Base-by-base conservation (phyloP, 1,140 invertebrate genomes). In the Hycleus cichorii region DNA sequence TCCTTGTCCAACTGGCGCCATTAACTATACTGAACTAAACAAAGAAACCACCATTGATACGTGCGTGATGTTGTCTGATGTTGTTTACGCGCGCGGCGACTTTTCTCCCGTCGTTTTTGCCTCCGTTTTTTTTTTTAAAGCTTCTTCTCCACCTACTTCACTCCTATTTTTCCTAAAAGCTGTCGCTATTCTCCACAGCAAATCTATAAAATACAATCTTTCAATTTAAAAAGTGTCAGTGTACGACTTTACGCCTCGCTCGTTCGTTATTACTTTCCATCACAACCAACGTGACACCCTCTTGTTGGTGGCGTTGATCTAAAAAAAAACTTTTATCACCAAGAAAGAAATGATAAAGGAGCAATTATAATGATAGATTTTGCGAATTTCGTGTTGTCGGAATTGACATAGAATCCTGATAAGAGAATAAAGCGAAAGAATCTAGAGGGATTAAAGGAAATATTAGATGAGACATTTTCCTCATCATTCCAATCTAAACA, bases 121-220 rank as follows among this genome's bases (percentile, higher is more conserved):
- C 53, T 38, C 7, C 0, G 32, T 7, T 32, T 32, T 7, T 32
- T 5, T 32, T 32, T 32, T 32, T 32, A 18, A 18, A 18, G 18
- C 32, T 32, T 32, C 4, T 32, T 7, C 32, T 32, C 32, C 32
- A 7, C 32, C 32, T 5, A 4, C 4, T 4, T 7, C 32, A 32
- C 32, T 42, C 38, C 54, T 49, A 46, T 57, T 49, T 47, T 57
- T 57, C 47, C 27, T 57, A 48, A 48, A 39, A 47, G 54, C 46
- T 43, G 54, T 57, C 54, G 39, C 38, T 57, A 46, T 57, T 57
- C 39, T 32, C 46, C 54, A 57, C 47, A 45, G 54, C 54, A 57
- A 57, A 57, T 57, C 54, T 57, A 57, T 57, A 57, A 57, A 57
- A 57, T 57, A 57, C 54, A 57, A 57, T 57, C 46, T 49, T 57